Conservation (phyloP, 1,140 invertebrate genomes). For the Sminthurides bifidus region DNA sequence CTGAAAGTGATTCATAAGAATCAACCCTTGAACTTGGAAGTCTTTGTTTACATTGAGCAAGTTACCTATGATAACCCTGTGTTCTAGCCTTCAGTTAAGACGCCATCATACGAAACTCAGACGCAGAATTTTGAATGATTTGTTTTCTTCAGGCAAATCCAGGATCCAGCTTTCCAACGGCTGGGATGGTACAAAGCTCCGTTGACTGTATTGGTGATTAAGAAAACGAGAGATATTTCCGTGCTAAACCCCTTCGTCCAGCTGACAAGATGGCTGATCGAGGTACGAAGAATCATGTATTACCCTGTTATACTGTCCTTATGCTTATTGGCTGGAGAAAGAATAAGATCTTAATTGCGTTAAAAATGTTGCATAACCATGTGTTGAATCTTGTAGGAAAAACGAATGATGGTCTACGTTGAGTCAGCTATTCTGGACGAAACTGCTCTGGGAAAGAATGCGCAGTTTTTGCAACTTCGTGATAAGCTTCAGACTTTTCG, state of each 20-base stretch:
- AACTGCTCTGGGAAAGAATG: slow-evolving; percentile 54
- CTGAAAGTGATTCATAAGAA: slow-evolving; percentile 1
- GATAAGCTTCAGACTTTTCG: slow-evolving; percentile 81
- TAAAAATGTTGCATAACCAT: too few species aligned
- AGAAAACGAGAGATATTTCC: slow-evolving; percentile 82
- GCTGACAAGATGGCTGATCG: slow-evolving; percentile 83
- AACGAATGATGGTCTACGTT: slow-evolving; percentile 87
- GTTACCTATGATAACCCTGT: too few species aligned
- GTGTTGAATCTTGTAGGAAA: slow-evolving; percentile 54
- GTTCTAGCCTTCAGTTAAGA: neutral
- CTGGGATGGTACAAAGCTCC: slow-evolving; percentile 94
- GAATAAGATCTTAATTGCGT: too few species aligned
- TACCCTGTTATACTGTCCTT: too few species aligned
- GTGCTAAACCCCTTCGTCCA: slow-evolving; percentile 83
- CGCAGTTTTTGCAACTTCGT: slow-evolving; percentile 54
- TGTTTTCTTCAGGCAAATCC: slow-evolving; percentile 68
- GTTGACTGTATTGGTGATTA: slow-evolving; percentile 85
- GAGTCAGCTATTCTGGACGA: slow-evolving; percentile 81
- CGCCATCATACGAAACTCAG: neutral
- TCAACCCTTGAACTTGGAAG: neutral
- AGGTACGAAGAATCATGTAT: slow-evolving; percentile 46
- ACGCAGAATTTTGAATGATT: neutral
- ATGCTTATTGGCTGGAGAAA: too few species aligned
- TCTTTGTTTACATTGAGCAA: neutral
- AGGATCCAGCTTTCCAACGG: slow-evolving; percentile 89